Conservation (phyloP, 2,113 vertebrate species). For the Melanotaenia duboulayi region DNA sequence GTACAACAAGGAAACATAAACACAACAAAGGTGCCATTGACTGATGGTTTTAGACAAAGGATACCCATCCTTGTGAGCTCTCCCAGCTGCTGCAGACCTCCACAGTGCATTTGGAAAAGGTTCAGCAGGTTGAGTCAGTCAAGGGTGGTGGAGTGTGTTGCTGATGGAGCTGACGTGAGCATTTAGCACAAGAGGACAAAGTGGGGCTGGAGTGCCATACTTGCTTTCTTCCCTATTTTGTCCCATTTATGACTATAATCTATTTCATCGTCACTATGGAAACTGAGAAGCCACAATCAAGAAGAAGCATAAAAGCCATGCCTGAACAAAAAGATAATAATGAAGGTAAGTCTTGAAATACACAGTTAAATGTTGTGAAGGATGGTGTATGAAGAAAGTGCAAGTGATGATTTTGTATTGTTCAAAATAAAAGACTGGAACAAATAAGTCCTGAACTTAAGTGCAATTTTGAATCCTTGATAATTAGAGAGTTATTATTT, state of each 20-base stretch:
- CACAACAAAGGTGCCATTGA: not conserved
- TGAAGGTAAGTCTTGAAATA: slow-evolving; percentile 52
- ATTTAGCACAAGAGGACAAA: slow-evolving; percentile 36
- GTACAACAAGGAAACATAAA: not conserved
- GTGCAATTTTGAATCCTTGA: slow-evolving; percentile 56
- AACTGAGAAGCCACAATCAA: slow-evolving; percentile 73
- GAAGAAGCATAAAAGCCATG: slow-evolving; percentile 41
- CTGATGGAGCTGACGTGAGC: slow-evolving; percentile 47
- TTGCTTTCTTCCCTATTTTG: slow-evolving; percentile 39
- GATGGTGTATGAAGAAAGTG: not conserved
- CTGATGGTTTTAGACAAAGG: not conserved
- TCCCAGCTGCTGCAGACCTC: not conserved
- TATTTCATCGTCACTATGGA: slow-evolving; percentile 71
- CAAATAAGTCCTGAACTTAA: slow-evolving; percentile 55
- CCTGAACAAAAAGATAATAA: slow-evolving; percentile 62
- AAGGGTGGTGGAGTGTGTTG: slow-evolving; percentile 13
- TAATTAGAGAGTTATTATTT: slow-evolving; percentile 58
- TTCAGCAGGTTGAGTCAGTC: slow-evolving; percentile 16
- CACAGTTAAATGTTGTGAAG: slow-evolving; percentile 46
- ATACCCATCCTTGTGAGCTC: not conserved
- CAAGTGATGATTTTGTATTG: slow-evolving; percentile 55
- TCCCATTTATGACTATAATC: slow-evolving; percentile 59
- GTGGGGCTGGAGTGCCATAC: slow-evolving; percentile 13
- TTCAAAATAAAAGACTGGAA: slow-evolving; percentile 37
- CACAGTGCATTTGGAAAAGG: not conserved